Base-by-base conservation (phyloP, 2,797 vertebrate genomes). In the Protosalanx chinensis region DNA sequence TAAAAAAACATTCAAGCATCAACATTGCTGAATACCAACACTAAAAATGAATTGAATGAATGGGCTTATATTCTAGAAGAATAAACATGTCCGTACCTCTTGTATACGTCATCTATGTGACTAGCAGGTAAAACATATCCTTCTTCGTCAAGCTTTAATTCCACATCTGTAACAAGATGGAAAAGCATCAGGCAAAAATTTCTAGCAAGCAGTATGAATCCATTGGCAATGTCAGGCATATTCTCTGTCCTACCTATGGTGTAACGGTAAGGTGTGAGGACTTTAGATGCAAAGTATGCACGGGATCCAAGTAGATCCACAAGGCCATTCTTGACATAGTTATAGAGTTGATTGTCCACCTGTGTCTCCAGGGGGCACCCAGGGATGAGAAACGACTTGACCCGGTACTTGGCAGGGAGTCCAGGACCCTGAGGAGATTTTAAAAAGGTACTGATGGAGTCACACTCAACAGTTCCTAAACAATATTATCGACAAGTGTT, bases 61-160 rank as follows among this genome's bases (percentile, higher is more conserved):
- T n/a, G 41, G 10, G 2, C 12, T 46, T 46, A 46, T 46, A 12
- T 46, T 46, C 41, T 46, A 46, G 41, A 46, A 16, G 8, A 5
- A 2, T 56, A 30, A 15, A 13, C 12, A 46, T 12, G 56, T 18
- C 30, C 20, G 84, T 89, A 98, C 97, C 96, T 94, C 85, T 87
- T 93, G 67, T 88, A 80, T 2, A 94, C 85, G 0, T 96, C 93
- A 29, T 96, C 93, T 20, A 62, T 15, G 0, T 88, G 79, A 49
- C 84, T 85, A 18, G 88, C 92, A 12, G 94, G 94, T 71, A 98
- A 79, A 13, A 98, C 92, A 71, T 90, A 95, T 75, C 95, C 96
- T 18, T 94, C 93, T 87, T 95, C 92, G 70, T 98, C 93, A 60
- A 99, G 85, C 85, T 97, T 98, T 79, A 98, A 93, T 85, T 98